A percentile compares a stretch with the other conserved stretches of the same genome.
Evolutionary conservation across 2,888 invertebrate genomes (phyloP).

Genomic region (Eutolmus rufibarbis): DNA sequence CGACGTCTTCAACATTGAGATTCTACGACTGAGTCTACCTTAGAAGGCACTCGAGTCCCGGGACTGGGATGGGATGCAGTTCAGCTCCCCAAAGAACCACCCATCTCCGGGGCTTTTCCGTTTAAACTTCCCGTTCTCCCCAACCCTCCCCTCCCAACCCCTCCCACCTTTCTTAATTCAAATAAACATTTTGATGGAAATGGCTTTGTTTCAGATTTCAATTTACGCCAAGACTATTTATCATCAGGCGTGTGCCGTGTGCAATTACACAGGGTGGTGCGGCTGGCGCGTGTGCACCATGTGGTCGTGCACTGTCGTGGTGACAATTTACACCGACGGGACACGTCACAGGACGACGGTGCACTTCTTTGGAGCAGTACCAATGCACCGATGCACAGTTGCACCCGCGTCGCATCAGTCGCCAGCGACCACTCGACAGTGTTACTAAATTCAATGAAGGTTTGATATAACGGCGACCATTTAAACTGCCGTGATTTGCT

Average conservation of each 20-base stretch:
- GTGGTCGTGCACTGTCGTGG: neutral
- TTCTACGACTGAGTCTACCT: neutral
- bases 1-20: neutral
- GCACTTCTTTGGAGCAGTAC: neutral
- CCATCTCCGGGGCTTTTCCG: neutral
- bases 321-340: neutral
- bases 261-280: neutral
- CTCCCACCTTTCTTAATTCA: neutral
- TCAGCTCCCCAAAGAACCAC: neutral
- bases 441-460: neutral
- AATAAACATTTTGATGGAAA: slow-evolving; percentile 15
- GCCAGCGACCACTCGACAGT: neutral
- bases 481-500: slow-evolving; percentile 25
- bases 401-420: neutral
- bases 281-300: neutral
- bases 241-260: neutral
- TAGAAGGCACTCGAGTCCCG: neutral
- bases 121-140: neutral
- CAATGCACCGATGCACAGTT: neutral
- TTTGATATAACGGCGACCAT: slow-evolving; percentile 3
- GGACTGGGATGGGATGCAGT: neutral
- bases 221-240: slow-evolving; percentile 8
- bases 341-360: neutral
- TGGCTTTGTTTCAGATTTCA: slow-evolving; percentile 26
- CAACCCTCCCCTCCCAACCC: neutral